Evolutionary conservation across 2,797 vertebrate species (phyloP), one percentile per base, ranked within the genome.

Genomic region (Furcifer pardalis): DNA sequence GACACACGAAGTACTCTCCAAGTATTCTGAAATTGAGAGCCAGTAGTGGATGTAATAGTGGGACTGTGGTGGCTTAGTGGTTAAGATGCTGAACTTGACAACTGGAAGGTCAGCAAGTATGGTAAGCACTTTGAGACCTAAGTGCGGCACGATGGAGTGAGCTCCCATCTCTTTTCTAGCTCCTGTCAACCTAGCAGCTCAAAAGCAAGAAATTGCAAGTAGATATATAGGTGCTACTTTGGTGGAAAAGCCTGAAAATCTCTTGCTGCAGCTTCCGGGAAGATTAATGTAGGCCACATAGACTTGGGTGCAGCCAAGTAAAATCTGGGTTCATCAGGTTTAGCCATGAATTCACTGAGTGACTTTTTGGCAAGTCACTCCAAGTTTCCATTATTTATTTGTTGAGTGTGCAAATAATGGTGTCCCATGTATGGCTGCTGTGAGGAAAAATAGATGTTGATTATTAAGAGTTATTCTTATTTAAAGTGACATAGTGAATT

Each of bases 1-100:
- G 89, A 86, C 84, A 90, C 52, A 83, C 27, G 32, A 1, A 42
- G 1, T 71, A 9, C 40, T 44, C 79, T 84, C 82, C 86, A 87
- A 90, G 72, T 79, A 49, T 71, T 85, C 73, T 37, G 56, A 35
- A 80, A 81, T 17, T 23, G 32, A 56, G 37, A 81, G 69, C 42
- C 77, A 76, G 56, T 19, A 56, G n/a, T n/a, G n/a, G n/a, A n/a
- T n/a, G n/a, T n/a, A n/a, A n/a, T n/a, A n/a, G n/a, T n/a, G n/a
- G n/a, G n/a, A n/a, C n/a, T n/a, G n/a, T n/a, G n/a, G n/a, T 56
- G 52, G 52, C 13, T 1, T 56, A 56, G 15, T 56, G 52, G 52
- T 19, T 21, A 56, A 19, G 21, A 56, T 56, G 52, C 21, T 19
- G 21, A 15, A 19, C n/a, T n/a, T n/a, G n/a, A n/a, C n/a, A n/a